A percentile compares a stretch with the other conserved stretches of the same genome.
These are phyloP conservation scores for Spodoptera litura DNA, from an alignment of 1,140 invertebrate species.

Conservation along the genomic window DNA sequence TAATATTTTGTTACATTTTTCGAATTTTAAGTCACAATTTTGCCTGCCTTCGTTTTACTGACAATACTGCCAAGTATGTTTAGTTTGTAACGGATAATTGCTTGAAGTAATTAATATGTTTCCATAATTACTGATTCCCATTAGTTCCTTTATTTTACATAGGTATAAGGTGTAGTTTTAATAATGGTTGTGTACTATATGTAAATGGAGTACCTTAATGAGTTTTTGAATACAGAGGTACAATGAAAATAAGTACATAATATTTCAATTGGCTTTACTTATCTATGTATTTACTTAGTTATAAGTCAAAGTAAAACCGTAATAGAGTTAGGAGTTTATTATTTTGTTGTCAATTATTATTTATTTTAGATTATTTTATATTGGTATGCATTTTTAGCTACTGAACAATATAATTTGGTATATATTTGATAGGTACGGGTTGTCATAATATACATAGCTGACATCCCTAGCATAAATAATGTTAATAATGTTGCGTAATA, in stretches of 20 bases:
- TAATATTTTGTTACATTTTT: background rate
- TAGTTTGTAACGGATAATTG: constrained; percentile 6
- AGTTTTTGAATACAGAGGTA: background rate
- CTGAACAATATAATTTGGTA: background rate
- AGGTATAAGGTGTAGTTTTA: constrained; percentile 27
- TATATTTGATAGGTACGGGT: background rate
- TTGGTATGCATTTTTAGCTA: constrained; percentile 20
- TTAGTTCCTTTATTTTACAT: constrained; percentile 37
- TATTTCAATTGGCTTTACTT: constrained; percentile 36
- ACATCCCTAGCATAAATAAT: background rate
- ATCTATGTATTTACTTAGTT: constrained; percentile 18
- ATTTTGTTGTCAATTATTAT: constrained; percentile 50
- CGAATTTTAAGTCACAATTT: background rate
- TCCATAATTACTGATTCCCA: constrained; percentile 16
- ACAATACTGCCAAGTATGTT: constrained; percentile 14
- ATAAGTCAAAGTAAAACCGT: constrained; percentile 24
- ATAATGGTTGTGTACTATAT: constrained; percentile 40
- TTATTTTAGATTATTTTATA: constrained; percentile 45
- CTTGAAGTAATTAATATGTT: constrained; percentile 9
- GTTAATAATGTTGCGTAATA: too few relatives aligned
- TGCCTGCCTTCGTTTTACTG: background rate
- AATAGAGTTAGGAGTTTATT: constrained; percentile 25
- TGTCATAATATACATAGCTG: background rate
- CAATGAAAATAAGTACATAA: constrained; percentile 24
- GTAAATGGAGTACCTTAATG: constrained; percentile 11